A percentile compares a stretch with the other conserved stretches of the same genome.
Conservation (phyloP, 2,888 invertebrate species). For the Drosophila formosana region DNA sequence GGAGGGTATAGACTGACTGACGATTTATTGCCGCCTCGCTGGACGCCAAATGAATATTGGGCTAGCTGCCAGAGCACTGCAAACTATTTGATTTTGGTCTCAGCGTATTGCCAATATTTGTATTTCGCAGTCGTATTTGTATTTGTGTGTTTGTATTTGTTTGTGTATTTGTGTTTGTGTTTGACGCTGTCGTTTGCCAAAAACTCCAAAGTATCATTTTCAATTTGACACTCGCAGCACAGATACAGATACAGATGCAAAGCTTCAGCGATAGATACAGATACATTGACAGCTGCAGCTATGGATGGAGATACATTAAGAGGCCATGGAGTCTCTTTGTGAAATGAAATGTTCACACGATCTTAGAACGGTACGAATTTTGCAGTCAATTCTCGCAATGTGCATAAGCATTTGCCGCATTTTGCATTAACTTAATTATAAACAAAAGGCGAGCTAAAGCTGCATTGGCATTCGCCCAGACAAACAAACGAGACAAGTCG, state of each 20-base stretch:
- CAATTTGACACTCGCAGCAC: conserved; percentile 50
- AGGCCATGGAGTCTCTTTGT: neutral
- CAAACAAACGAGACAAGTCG: conserved; percentile 60
- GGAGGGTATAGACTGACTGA: conserved; percentile 25
- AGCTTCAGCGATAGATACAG: neutral
- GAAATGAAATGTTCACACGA: conserved; percentile 42
- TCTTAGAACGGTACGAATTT: conserved; percentile 17
- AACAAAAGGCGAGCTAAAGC: conserved; percentile 54
- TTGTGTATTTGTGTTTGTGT: conserved; percentile 38
- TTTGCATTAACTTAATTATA: conserved; percentile 44
- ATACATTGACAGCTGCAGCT: neutral
- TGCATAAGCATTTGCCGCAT: conserved; percentile 42
- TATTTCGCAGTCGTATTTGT: conserved; percentile 51
- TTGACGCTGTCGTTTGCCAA: conserved; percentile 49
- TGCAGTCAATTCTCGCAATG: conserved; percentile 24
- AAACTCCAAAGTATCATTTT: conserved; percentile 65
- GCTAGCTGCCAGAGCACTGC: conserved; percentile 13
- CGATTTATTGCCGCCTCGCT: conserved; percentile 75
- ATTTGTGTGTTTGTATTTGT: conserved; percentile 28
- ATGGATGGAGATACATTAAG: neutral
- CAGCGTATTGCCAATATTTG: conserved; percentile 78
- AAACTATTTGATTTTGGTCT: conserved; percentile 77
- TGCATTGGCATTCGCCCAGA: conserved; percentile 47
- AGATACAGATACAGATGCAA: conserved; percentile 5
- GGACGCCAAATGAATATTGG: conserved; percentile 77